Percentiles rank a stretch among this genome's conserved stretches.
These are phyloP conservation scores for Mechanitis mazaeus DNA, from an alignment of 2,888 invertebrate genomes.

Conservation along the genomic window DNA sequence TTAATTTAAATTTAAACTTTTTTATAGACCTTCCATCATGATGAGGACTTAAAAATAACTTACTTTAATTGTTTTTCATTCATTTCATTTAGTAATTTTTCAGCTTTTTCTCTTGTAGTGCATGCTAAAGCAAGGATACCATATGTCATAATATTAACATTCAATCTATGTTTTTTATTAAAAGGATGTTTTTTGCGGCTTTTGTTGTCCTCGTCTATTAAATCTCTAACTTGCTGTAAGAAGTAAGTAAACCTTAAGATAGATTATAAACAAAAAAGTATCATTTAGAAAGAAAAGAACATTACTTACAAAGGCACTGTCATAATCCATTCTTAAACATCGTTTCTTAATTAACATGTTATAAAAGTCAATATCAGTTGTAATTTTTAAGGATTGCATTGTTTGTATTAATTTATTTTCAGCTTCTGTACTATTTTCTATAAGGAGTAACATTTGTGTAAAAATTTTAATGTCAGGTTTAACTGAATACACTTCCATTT, in stretches of 20 bases:
- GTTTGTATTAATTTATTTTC: constrained; percentile 82
- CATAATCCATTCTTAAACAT: constrained; percentile 81
- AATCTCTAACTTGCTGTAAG: constrained; percentile 72
- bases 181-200: constrained; percentile 48
- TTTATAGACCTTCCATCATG: not conserved
- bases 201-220: constrained; percentile 72
- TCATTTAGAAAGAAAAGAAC: constrained; percentile 2
- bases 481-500: constrained; percentile 82
- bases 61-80: constrained; percentile 80
- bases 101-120: constrained; percentile 77
- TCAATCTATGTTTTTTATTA: constrained; percentile 67
- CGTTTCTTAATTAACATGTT: constrained; percentile 91
- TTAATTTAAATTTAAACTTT: too few species aligned
- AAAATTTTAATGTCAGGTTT: constrained; percentile 87
- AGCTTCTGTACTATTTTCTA: constrained; percentile 79
- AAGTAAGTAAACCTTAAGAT: constrained; percentile 18
- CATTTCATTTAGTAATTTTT: constrained; percentile 83
- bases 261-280: not conserved
- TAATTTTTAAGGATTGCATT: constrained; percentile 77
- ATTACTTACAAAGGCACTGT: constrained; percentile 81
- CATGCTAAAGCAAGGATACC: constrained; percentile 91
- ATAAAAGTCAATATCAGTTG: constrained; percentile 87
- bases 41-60: constrained; percentile 12
- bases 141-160: constrained; percentile 88
- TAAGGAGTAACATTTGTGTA: constrained; percentile 83